A percentile compares a stretch with the other conserved stretches of the same genome.
These are phyloP conservation scores for Phyllotreta striolata DNA, from an alignment of 2,888 invertebrate species.

Conservation along the genomic window DNA sequence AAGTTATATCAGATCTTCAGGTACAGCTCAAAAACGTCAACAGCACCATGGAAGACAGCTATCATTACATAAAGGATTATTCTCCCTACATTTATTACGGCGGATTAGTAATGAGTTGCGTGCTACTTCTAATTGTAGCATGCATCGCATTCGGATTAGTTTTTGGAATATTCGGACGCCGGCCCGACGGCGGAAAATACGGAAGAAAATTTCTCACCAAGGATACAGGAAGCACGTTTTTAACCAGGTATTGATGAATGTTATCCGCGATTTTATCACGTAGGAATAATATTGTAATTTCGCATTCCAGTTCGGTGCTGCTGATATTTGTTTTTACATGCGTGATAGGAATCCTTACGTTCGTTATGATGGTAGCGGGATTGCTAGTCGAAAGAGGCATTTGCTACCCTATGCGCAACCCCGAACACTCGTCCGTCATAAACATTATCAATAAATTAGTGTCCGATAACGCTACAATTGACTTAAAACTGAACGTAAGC, in stretches of 20 bases:
- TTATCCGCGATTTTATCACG: neutral
- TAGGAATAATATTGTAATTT: neutral
- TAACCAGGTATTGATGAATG: slow-evolving; percentile 72
- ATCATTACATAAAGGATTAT: slow-evolving; percentile 47
- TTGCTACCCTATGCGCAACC: slow-evolving; percentile 76
- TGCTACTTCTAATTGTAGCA: slow-evolving; percentile 73
- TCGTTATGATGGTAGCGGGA: slow-evolving; percentile 75
- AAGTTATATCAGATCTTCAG: slow-evolving; percentile 43
- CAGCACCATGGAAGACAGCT: slow-evolving; percentile 41
- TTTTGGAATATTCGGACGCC: slow-evolving; percentile 90
- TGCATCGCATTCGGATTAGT: slow-evolving; percentile 81
- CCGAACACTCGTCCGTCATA: slow-evolving; percentile 53
- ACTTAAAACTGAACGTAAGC: slow-evolving; percentile 62
- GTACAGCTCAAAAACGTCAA: slow-evolving; percentile 46
- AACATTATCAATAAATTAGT: slow-evolving; percentile 38
- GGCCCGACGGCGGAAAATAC: slow-evolving; percentile 83
- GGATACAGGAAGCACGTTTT: slow-evolving; percentile 80
- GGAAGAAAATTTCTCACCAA: slow-evolving; percentile 87
- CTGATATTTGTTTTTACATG: slow-evolving; percentile 80
- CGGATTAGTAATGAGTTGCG: slow-evolving; percentile 74
- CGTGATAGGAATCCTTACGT: slow-evolving; percentile 70
- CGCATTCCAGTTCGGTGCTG: slow-evolving; percentile 60
- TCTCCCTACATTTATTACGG: slow-evolving; percentile 66
- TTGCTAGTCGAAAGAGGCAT: slow-evolving; percentile 71
- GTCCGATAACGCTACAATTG: slow-evolving; percentile 39